Conservation (phyloP, 2,888 invertebrate genomes). For the Trissolcus brochymenae region DNA sequence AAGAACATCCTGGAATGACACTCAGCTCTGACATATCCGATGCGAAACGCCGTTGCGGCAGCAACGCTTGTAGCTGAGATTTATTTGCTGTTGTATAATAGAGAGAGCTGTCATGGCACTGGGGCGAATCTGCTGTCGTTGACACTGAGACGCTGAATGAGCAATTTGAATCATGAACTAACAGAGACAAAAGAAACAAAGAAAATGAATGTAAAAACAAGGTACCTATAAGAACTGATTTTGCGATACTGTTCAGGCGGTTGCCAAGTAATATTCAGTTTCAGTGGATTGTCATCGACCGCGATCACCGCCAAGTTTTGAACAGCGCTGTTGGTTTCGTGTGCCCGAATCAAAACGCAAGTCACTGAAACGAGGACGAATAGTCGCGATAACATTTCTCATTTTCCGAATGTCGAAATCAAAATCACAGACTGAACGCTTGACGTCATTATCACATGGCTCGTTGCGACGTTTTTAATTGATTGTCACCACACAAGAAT, state of each 20-base stretch:
- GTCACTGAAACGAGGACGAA: neutral
- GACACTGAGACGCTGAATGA: conserved; percentile 65
- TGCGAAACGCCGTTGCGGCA: conserved; percentile 65
- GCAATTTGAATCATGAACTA: too few species aligned
- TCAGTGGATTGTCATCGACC: conserved; percentile 14
- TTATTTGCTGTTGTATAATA: conserved; percentile 61
- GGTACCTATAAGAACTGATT: conserved; percentile 69
- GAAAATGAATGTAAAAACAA: too few species aligned
- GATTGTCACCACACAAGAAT: conserved; percentile 5
- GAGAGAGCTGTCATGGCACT: conserved; percentile 65
- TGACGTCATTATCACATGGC: neutral
- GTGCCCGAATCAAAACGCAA: neutral
- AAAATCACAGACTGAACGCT: neutral
- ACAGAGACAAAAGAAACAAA: too few species aligned
- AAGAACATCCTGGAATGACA: conserved; percentile 67
- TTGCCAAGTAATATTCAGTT: conserved; percentile 66
- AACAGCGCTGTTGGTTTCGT: conserved; percentile 2
- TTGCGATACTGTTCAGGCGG: conserved; percentile 56
- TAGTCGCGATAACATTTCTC: conserved; percentile 29
- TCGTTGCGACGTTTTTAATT: neutral
- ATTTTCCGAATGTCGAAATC: conserved; percentile 1
- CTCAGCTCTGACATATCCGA: conserved; percentile 64
- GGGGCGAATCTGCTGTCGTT: conserved; percentile 47
- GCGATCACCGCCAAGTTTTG: conserved; percentile 30
- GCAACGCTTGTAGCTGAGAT: conserved; percentile 58